Evolutionary conservation across 2,113 vertebrate genomes (phyloP).

Genomic region (Sphaerodactylus townsendi): DNA sequence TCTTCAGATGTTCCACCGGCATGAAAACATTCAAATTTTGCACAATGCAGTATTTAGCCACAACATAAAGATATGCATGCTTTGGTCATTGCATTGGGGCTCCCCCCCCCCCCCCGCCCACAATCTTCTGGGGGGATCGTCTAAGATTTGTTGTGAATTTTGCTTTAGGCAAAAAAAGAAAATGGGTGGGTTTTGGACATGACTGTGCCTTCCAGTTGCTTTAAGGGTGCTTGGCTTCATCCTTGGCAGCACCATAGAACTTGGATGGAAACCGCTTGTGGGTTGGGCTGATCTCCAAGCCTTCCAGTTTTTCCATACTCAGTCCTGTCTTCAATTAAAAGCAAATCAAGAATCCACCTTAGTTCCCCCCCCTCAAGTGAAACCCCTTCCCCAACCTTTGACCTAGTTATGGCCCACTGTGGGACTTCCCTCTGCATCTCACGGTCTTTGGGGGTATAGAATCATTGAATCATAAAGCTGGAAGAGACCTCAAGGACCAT

Average conservation of each 20-base stretch:
- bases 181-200: neutral
- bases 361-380: neutral
- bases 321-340: slow-evolving; percentile 16
- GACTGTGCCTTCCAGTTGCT: neutral
- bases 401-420: neutral
- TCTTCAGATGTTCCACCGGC: neutral
- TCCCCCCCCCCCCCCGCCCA: too few species aligned
- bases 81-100: too few species aligned
- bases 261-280: slow-evolving; percentile 3
- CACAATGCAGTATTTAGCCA: neutral
- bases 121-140: neutral
- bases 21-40: neutral
- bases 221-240: neutral
- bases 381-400: neutral
- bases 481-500: too few species aligned
- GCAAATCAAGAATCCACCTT: slow-evolving; percentile 8
- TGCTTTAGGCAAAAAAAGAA: neutral
- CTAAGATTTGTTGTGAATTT: neutral
- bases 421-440: neutral
- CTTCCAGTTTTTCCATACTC: neutral
- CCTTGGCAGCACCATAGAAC: neutral
- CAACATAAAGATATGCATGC: neutral
- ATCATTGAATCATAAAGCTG: too few species aligned
- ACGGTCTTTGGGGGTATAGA: too few species aligned
- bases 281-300: slow-evolving; percentile 12